Evolutionary conservation across 2,888 invertebrate species (phyloP), one percentile per base, ranked within the genome.

Genomic region (Stenichneumon culpator): DNA sequence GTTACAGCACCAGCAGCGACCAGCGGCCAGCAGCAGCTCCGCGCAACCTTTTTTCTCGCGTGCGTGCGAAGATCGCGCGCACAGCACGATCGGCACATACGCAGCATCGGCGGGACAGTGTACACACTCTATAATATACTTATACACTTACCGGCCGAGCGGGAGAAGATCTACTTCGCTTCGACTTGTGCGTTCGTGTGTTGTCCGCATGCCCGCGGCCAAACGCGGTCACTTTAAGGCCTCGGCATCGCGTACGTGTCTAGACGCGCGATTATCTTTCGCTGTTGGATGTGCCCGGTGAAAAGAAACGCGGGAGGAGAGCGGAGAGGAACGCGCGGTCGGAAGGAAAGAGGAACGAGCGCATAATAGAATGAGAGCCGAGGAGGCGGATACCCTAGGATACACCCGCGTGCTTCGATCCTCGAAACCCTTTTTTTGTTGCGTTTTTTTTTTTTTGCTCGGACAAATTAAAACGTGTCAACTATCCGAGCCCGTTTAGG

Each of bases 401-500:
- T 28, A 60, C 11, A 72, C 39, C 57, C 14, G 36, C 72, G 9
- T 39, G 4, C 19, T 19, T 19, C 57, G 57, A 57, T 67, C 36
- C 44, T 39, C 44, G 67, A 39, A 68, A 44, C 44, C 67, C 19
- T 39, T 22, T 60, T 60, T 67, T 19, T 39, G 25, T 68, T 6
- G 32, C 6, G 7, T 36, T 36, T 19, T 57, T 57, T 67, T 39
- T 36, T 39, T 67, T 22, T 7, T 14, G 25, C 22, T 68, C 44
- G 68, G 28, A 60, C 57, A 84, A 81, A 81, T 81, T 70, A 84
- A 81, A 81, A 78, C 73, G 81, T 77, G 73, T 81, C 81, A 81
- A 78, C 78, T 78, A 73, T 78, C 32, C 72, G 84, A 78, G 63
- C 81, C 81, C 78, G 72, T 78, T 78, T 79, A 78, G 78, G 60